Conservation (phyloP, 2,797 vertebrate species). For the Eospalax fontanierii region DNA sequence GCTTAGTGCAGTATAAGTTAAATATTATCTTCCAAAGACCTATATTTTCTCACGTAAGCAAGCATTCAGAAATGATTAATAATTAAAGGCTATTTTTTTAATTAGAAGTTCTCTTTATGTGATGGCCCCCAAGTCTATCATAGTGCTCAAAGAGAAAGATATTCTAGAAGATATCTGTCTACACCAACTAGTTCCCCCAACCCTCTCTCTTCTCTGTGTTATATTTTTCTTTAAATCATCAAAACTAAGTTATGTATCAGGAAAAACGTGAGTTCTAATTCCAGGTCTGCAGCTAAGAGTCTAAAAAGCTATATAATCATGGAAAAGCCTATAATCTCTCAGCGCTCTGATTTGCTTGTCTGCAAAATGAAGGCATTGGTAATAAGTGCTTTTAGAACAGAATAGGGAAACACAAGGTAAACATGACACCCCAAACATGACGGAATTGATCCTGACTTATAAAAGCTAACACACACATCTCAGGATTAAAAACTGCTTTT, state of each 20-base stretch:
- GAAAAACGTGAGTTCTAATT: slow-evolving; percentile 61
- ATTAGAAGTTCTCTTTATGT: not conserved
- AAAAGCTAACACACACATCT: slow-evolving; percentile 46
- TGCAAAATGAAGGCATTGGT: slow-evolving; percentile 66
- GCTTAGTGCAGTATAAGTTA: slow-evolving; percentile 35
- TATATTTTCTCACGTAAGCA: slow-evolving; percentile 10
- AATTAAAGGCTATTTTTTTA: not conserved
- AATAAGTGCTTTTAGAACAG: slow-evolving; percentile 63
- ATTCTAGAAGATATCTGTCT: not conserved
- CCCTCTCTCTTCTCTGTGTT: not conserved
- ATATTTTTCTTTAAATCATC: not conserved
- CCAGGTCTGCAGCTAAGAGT: slow-evolving; percentile 52
- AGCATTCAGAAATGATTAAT: not conserved
- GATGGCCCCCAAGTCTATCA: not conserved
- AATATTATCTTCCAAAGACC: slow-evolving; percentile 52
- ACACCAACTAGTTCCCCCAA: not conserved
- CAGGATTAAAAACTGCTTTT: slow-evolving; percentile 31
- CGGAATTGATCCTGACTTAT: slow-evolving; percentile 55
- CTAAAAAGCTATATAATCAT: slow-evolving; percentile 60
- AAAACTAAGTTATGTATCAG: slow-evolving; percentile 17
- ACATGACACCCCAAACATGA: slow-evolving; percentile 46
- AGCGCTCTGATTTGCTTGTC: slow-evolving; percentile 65
- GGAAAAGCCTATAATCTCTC: slow-evolving; percentile 58
- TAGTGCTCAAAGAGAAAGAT: not conserved
- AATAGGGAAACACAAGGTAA: slow-evolving; percentile 69